Evolutionary conservation across 2,888 invertebrate genomes (phyloP).

Genomic region (Folsomia manolachei): DNA sequence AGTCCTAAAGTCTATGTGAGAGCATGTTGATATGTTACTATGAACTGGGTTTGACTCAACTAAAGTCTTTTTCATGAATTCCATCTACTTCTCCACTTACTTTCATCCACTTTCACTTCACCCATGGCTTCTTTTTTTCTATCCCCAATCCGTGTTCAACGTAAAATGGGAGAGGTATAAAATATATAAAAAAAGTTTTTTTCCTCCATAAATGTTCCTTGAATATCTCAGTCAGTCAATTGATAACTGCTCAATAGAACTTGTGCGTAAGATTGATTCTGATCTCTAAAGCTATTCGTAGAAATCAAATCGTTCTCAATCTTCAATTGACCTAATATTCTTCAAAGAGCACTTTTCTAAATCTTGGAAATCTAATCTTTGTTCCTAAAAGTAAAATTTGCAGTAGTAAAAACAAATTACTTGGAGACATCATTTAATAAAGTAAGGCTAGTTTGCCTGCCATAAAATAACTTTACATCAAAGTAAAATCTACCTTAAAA

Average conservation of each 20-base stretch:
- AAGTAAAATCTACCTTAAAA: too few relatives aligned
- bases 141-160: not conserved
- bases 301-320: not conserved
- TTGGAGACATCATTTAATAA: too few relatives aligned
- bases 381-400: too few relatives aligned
- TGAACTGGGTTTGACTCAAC: conserved; percentile 10
- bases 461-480: too few relatives aligned
- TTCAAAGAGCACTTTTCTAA: not conserved
- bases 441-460: too few relatives aligned
- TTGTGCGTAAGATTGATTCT: not conserved
- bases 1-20: not conserved
- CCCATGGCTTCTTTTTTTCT: not conserved
- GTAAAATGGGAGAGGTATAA: too few relatives aligned
- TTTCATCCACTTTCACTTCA: conserved; percentile 10
- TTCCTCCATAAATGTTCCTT: not conserved
- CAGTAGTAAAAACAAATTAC: too few relatives aligned
- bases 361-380: not conserved
- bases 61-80: conserved; percentile 13
- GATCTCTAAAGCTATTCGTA: not conserved
- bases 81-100: not conserved
- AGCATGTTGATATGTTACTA: not conserved
- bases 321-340: not conserved
- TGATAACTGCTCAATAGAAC: not conserved
- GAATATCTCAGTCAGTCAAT: not conserved
- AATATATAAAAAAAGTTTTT: not conserved